These are phyloP conservation scores for Nomia melanderi DNA, from an alignment of 1,140 invertebrate genomes.

Conservation along the genomic window DNA sequence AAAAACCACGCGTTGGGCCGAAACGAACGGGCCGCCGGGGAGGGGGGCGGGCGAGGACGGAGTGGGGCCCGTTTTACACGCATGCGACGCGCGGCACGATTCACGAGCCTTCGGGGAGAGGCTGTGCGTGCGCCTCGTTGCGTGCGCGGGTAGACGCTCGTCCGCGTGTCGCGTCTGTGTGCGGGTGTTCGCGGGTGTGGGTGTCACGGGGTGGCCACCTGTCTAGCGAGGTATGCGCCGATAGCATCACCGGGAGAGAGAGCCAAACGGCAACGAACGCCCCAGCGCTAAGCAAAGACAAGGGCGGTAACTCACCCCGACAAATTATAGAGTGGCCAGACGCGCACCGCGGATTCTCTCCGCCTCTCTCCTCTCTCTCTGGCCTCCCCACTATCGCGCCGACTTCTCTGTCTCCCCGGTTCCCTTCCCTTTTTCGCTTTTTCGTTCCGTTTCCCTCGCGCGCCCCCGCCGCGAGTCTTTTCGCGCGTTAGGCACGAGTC, in stretches of 20 bases:
- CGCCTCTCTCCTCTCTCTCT: slow-evolving; percentile 50
- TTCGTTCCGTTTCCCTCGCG: background rate
- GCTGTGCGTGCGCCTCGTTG: slow-evolving; percentile 48
- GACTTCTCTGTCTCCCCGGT: too few species aligned
- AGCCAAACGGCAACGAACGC: slow-evolving; percentile 75
- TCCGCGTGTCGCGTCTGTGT: slow-evolving; percentile 59
- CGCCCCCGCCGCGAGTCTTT: slow-evolving; percentile 23
- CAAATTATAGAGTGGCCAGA: slow-evolving; percentile 79
- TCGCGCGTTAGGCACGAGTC: too few species aligned
- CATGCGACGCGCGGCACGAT: slow-evolving; percentile 49
- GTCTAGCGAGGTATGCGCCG: slow-evolving; percentile 78
- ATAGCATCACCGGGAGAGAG: slow-evolving; percentile 74
- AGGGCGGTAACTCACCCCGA: slow-evolving; percentile 79
- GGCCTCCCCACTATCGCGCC: slow-evolving; percentile 10
- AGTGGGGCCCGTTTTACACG: slow-evolving; percentile 19
- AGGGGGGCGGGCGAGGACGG: background rate
- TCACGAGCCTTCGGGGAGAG: slow-evolving; percentile 37
- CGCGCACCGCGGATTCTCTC: slow-evolving; percentile 75
- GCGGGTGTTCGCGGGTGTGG: slow-evolving; percentile 75
- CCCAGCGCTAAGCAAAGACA: slow-evolving; percentile 78
- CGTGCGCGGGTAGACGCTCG: slow-evolving; percentile 48
- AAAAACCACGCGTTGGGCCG: too few species aligned
- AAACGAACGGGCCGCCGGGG: background rate
- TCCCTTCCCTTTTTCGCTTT: too few species aligned
- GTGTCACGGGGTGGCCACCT: slow-evolving; percentile 79